Evolutionary conservation across 2,888 invertebrate species (phyloP), one percentile per base, ranked within the genome.

Genomic region (Conomelus anceps): DNA sequence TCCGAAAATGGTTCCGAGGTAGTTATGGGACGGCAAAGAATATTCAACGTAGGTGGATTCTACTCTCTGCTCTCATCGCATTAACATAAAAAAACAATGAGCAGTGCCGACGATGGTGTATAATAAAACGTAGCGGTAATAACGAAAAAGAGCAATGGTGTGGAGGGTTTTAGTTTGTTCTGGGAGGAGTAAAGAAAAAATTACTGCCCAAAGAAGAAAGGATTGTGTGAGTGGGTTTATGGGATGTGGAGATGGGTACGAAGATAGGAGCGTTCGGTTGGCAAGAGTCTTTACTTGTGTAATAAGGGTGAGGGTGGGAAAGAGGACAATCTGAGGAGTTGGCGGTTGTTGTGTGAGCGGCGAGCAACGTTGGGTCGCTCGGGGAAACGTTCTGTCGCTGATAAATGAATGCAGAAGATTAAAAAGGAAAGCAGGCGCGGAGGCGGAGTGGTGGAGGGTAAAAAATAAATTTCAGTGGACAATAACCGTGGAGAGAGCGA

Each of bases 401-500:
- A 86, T 86, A 86, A 86, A 86, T 86, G 86, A 86, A 86, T 86
- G 86, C 22, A 24, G 29, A 86, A 86, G 86, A 86, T 86, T 86
- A 86, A 86, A 86, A 86, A 26, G 86, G 29, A 86, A 29, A 86
- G 86, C 22, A 86, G 23, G n/a, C 29, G 63, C n/a, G 29, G 86
- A 11, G 29, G 63, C 20, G 86, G 24, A 24, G 23, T 26, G 23
- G 24, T 86, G 63, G 63, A 86, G 86, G 24, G 29, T 86, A 86
- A 86, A 86, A 86, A 86, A 86, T 86, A 86, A 86, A 86, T 86
- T 86, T 86, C 86, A 86, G 86, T 86, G 86, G 86, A 86, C 86
- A 86, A 86, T 86, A 86, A 86, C 86, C 11, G 23, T 24, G 29
- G n/a, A 63, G 63, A 63, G 63, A 6, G 63, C 20, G 63, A 63